Evolutionary conservation across 2,888 invertebrate genomes (phyloP).

Genomic region (Corbicula japonica): DNA sequence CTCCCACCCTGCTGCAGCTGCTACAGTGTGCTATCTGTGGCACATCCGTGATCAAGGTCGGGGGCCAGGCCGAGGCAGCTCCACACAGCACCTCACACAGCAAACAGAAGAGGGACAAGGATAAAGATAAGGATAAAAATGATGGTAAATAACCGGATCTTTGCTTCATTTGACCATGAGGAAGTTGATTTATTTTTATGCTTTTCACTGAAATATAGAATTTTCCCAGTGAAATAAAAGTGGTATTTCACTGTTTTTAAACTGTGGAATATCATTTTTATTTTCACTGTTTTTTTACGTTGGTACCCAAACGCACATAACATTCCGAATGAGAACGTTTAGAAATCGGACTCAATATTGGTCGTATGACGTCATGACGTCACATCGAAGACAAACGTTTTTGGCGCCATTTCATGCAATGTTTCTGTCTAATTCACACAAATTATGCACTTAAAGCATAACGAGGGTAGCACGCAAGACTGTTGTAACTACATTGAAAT

Average conservation of each 20-base stretch:
- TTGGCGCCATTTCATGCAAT: too few species aligned
- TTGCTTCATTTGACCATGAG: background rate
- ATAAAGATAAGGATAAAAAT: conserved; percentile 76
- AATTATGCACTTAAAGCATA: too few species aligned
- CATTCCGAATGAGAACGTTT: background rate
- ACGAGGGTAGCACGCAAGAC: too few species aligned
- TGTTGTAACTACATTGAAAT: too few species aligned
- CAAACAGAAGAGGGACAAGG: conserved; percentile 79
- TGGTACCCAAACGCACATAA: background rate
- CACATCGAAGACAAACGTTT: too few species aligned
- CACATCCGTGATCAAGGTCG: conserved; percentile 68
- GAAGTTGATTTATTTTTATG: background rate
- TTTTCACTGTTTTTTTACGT: background rate
- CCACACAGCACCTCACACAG: conserved; percentile 71
- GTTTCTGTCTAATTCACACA: too few species aligned
- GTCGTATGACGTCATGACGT: too few species aligned
- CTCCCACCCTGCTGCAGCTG: conserved; percentile 95
- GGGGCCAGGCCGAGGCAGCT: conserved; percentile 48
- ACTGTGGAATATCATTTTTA: background rate
- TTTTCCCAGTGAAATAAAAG: background rate
- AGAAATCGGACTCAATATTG: too few species aligned
- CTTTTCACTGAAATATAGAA: background rate
- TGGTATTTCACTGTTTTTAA: background rate
- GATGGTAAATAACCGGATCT: conserved; percentile 78
- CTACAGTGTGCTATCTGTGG: conserved; percentile 95